Percentiles rank a stretch among this genome's conserved stretches.
Evolutionary conservation across 2,113 vertebrate genomes (phyloP).

Genomic region (Istiophorus platypterus): DNA sequence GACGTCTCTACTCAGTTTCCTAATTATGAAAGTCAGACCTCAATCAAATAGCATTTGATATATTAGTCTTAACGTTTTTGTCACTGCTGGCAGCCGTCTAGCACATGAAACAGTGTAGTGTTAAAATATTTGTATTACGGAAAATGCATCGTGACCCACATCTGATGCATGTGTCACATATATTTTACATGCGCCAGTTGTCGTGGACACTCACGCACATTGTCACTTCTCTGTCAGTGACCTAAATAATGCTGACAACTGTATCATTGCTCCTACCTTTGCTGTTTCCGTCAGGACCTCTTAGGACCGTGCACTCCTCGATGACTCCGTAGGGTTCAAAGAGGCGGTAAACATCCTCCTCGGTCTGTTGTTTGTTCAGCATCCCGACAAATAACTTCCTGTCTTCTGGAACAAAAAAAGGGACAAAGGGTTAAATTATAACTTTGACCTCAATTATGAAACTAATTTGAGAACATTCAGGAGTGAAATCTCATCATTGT

Average conservation of each 20-base stretch:
- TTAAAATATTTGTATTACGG: conserved; percentile 27
- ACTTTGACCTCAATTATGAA: conserved; percentile 54
- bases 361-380: conserved; percentile 99
- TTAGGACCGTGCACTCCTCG: conserved; percentile 97
- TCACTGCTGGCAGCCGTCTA: conserved; percentile 7
- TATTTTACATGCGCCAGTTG: conserved; percentile 28
- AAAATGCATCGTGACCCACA: conserved; percentile 62
- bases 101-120: conserved; percentile 9
- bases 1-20: neutral
- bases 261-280: conserved; percentile 88
- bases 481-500: conserved; percentile 27
- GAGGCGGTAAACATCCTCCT: conserved; percentile 97
- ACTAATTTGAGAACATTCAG: conserved; percentile 23
- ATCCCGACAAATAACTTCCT: conserved; percentile 99
- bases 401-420: conserved; percentile 87
- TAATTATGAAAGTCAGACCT: conserved; percentile 16
- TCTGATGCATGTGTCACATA: conserved; percentile 52
- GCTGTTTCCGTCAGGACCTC: conserved; percentile 98
- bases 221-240: conserved; percentile 53
- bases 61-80: neutral
- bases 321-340: conserved; percentile 98
- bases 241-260: conserved; percentile 74
- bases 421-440: conserved; percentile 69
- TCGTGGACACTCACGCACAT: conserved; percentile 26
- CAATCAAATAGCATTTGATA: conserved; percentile 16